Evolutionary conservation across 2,888 invertebrate species (phyloP).

Genomic region (Nipponacmea schrenckii): DNA sequence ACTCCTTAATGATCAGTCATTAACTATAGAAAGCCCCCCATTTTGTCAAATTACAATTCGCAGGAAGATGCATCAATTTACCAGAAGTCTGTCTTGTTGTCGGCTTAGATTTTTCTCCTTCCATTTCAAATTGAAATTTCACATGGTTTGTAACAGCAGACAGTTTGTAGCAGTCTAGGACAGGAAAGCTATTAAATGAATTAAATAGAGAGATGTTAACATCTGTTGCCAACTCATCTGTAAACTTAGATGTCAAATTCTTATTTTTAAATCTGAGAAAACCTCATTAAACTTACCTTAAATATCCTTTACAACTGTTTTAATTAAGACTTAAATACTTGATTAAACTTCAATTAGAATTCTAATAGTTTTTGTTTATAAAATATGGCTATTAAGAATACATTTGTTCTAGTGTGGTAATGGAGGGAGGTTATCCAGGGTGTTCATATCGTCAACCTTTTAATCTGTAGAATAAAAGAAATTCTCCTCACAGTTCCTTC

Average conservation of each 20-base stretch:
- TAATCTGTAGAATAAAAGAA: too few relatives aligned
- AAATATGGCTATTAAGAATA: too few relatives aligned
- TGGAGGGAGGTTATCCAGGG: too few relatives aligned
- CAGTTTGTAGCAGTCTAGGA: background rate
- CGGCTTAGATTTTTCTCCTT: background rate
- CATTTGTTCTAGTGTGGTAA: too few relatives aligned
- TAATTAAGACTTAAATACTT: too few relatives aligned
- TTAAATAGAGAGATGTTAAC: background rate
- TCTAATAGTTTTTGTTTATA: too few relatives aligned
- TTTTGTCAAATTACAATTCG: background rate
- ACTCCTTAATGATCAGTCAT: background rate
- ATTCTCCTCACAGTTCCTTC: too few relatives aligned
- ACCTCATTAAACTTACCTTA: too few relatives aligned
- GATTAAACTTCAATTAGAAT: too few relatives aligned
- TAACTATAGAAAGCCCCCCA: background rate
- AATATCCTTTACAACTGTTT: too few relatives aligned
- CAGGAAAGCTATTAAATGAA: constrained; percentile 7
- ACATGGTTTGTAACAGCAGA: background rate
- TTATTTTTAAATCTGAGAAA: background rate
- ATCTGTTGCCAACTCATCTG: background rate
- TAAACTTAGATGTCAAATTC: constrained; percentile 2
- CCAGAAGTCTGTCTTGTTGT: background rate
- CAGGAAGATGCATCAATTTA: constrained; percentile 3
- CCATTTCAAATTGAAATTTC: constrained; percentile 2
- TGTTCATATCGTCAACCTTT: too few relatives aligned